Conservation (phyloP, 2,888 invertebrate genomes). For the Hypsopygia costalis region DNA sequence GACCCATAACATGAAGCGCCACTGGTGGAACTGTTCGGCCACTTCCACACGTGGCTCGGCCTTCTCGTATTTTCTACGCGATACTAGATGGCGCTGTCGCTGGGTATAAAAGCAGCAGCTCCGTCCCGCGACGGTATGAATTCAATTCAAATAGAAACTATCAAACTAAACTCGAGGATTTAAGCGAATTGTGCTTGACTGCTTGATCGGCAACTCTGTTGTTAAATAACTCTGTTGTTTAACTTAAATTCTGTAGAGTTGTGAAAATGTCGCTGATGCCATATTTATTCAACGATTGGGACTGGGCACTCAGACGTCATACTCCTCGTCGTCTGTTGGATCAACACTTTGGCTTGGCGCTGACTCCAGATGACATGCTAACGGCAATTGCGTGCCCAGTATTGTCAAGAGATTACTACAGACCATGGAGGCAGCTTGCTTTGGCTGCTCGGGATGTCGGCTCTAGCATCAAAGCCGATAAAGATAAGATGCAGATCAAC, state of each 20-base stretch:
- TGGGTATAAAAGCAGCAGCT: slow-evolving; percentile 30
- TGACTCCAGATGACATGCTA: slow-evolving; percentile 48
- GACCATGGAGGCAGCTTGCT: slow-evolving; percentile 58
- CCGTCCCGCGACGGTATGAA: slow-evolving; percentile 19
- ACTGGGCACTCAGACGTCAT: too few relatives aligned
- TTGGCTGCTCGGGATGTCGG: slow-evolving; percentile 66
- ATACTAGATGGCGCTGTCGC: slow-evolving; percentile 47
- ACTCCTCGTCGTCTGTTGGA: slow-evolving; percentile 20
- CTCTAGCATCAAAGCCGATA: slow-evolving; percentile 71
- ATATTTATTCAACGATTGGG: slow-evolving; percentile 31
- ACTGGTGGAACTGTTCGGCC: slow-evolving; percentile 17
- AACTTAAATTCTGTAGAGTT: too few relatives aligned
- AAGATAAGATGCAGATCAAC: slow-evolving; percentile 82
- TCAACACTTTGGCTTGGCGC: slow-evolving; percentile 56
- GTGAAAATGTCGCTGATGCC: slow-evolving; percentile 50
- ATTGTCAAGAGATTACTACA: slow-evolving; percentile 45
- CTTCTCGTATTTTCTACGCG: slow-evolving; percentile 43
- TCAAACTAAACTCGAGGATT: too few relatives aligned
- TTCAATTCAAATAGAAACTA: slow-evolving; percentile 22
- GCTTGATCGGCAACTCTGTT: too few relatives aligned
- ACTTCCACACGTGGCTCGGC: too few relatives aligned
- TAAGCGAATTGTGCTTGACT: too few relatives aligned
- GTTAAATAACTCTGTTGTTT: too few relatives aligned
- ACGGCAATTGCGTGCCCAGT: slow-evolving; percentile 43
- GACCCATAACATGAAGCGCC: slow-evolving; percentile 16